A percentile compares a stretch with the other conserved stretches of the same genome.
Evolutionary conservation across 2,888 invertebrate species (phyloP).

Genomic region (Pheosia gnoma): DNA sequence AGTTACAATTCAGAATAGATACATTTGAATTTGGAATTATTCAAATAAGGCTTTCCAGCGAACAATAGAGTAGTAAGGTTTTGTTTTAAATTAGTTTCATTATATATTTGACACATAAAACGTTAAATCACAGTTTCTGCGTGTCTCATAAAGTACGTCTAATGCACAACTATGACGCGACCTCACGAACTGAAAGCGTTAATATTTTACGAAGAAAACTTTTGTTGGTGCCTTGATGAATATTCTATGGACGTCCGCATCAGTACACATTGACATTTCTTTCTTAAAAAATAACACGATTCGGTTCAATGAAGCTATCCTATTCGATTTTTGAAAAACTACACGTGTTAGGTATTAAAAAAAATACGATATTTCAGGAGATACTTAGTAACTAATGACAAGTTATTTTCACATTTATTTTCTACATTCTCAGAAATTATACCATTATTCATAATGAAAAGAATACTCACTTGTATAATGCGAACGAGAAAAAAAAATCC

Average conservation of each 20-base stretch:
- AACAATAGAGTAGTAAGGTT: constrained; percentile 19
- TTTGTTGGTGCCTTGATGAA: constrained; percentile 54
- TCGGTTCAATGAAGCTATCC: no score
- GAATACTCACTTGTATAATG: constrained; percentile 39
- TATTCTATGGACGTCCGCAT: constrained; percentile 41
- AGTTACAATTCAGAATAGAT: constrained; percentile 10
- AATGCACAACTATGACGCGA: constrained; percentile 39
- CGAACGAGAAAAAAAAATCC: constrained; percentile 46
- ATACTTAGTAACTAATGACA: no score
- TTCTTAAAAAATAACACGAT: constrained; percentile 9
- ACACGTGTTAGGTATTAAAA: no score
- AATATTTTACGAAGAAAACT: constrained; percentile 59
- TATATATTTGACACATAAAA: constrained; percentile 34
- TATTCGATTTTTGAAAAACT: no score
- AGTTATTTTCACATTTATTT: not conserved
- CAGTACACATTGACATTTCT: constrained; percentile 30
- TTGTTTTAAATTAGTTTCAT: constrained; percentile 26
- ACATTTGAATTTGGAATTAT: constrained; percentile 31
- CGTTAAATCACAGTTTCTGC: constrained; percentile 45
- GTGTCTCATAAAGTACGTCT: constrained; percentile 43
- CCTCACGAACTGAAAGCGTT: constrained; percentile 45
- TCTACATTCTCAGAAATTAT: not conserved
- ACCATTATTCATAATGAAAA: not conserved
- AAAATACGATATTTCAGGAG: no score
- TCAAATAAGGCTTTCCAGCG: constrained; percentile 20